Percentiles rank a stretch among this genome's conserved stretches.
Conservation (phyloP, 2,888 invertebrate genomes). For the Ectemnius continuus region DNA sequence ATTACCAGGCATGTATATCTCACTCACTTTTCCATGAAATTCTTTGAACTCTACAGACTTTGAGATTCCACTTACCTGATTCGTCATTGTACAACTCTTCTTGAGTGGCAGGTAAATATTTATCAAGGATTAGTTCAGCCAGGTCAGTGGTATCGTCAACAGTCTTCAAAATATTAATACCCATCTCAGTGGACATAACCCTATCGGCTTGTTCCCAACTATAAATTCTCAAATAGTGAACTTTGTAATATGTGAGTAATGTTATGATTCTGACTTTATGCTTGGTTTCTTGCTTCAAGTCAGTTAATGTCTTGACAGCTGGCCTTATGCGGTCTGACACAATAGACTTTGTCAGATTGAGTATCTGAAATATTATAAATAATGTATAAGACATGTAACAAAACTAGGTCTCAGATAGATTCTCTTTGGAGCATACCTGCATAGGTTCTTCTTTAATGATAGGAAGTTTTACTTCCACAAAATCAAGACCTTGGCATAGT, state of each 20-base stretch:
- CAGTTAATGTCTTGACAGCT: constrained; percentile 67
- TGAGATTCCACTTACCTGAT: constrained; percentile 42
- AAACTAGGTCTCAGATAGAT: not conserved
- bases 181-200: constrained; percentile 84
- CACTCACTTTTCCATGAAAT: not conserved
- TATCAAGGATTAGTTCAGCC: constrained; percentile 86
- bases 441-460: constrained; percentile 83
- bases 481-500: constrained; percentile 83
- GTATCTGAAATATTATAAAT: constrained; percentile 61
- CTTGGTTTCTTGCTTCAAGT: constrained; percentile 68
- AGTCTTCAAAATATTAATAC: constrained; percentile 84
- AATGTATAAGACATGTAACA: too few species aligned
- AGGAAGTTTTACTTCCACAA: constrained; percentile 83
- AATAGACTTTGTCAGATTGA: constrained; percentile 71
- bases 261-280: constrained; percentile 67
- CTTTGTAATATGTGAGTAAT: constrained; percentile 78
- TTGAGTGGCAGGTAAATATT: constrained; percentile 83
- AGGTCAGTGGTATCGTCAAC: constrained; percentile 85
- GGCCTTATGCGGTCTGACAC: constrained; percentile 67
- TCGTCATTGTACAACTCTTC: constrained; percentile 79
- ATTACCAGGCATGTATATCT: constrained; percentile 7
- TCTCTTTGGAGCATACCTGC: constrained; percentile 61
- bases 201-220: constrained; percentile 87
- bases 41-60: not conserved
- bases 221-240: constrained; percentile 83